Evolutionary conservation across 2,888 invertebrate species (phyloP), one percentile per base, ranked within the genome.

Genomic region (Agonopterix arenella): DNA sequence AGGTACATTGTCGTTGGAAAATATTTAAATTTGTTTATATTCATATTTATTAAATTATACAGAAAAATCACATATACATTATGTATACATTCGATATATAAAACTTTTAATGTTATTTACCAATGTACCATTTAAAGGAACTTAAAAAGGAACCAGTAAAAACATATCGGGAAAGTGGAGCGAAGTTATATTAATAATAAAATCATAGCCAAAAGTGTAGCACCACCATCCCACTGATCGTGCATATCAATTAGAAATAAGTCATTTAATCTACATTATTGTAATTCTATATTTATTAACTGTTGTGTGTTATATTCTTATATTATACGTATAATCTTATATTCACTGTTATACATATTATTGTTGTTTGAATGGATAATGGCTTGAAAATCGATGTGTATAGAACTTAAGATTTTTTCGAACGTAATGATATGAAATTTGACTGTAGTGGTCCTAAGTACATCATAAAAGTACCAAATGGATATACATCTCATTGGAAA

Each of bases 201-300:
- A 57, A 46, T 47, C 16, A 16, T 44, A 43, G 42, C 49, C 44
- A 52, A 57, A 62, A 49, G 52, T 54, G 52, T 55, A 56, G 57
- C 60, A 58, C 66, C 68, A 62, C 64, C 53, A 61, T 69, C 73
- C 74, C 60, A 66, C 51, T 5, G 57, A 64, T 62, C 61, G 70
- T 74, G 77, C 84, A 84, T 86, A 86, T 84, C 84, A 85, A 73
- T 53, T 76, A 76, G 69, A 46, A 50, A 54, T 79, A 78, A 76
- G 73, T 57, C 60, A 60, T 55, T 61, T 49, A 50, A 67, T 60
- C 58, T 66, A 28, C 7, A 28, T 28, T n/a, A 68, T 68, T 60
- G 62, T 67, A 58, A 58, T 65, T 66, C 61, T 66, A 60, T 59
- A 60, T 59, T 51, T 73, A 61, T 60, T 64, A 55, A 63, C 53